These are phyloP conservation scores for Lumbricus terrestris DNA, from an alignment of 2,888 invertebrate species.

Conservation along the genomic window DNA sequence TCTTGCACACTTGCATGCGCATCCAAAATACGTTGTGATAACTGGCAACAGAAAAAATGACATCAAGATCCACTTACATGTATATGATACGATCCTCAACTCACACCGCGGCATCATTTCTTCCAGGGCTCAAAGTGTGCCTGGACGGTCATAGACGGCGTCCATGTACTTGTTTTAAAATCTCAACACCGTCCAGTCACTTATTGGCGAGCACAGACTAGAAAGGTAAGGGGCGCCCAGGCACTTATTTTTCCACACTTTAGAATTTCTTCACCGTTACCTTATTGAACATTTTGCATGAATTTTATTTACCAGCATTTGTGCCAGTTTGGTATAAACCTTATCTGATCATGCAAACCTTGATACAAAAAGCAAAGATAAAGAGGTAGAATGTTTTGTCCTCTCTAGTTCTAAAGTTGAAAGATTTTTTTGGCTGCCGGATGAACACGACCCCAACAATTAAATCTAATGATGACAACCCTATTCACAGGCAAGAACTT, in stretches of 20 bases:
- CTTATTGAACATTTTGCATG: not conserved
- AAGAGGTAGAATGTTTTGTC: no score
- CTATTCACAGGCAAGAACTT: not conserved
- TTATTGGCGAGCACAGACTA: no score
- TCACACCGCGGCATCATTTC: not conserved
- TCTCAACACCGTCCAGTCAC: no score
- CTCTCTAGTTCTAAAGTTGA: not conserved
- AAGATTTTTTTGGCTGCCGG: not conserved
- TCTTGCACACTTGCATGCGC: conserved; percentile 94
- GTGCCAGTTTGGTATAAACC: not conserved
- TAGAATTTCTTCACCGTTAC: no score
- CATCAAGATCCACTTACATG: not conserved
- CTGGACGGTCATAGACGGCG: no score
- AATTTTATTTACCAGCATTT: no score
- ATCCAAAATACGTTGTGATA: conserved; percentile 87
- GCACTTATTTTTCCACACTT: no score
- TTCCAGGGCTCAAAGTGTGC: no score
- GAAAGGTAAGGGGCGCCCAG: no score
- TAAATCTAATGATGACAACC: not conserved
- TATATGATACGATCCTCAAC: not conserved
- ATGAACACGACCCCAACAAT: not conserved
- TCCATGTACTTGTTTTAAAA: no score
- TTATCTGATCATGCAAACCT: not conserved
- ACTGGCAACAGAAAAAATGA: conserved; percentile 21
- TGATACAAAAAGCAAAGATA: not conserved